Evolutionary conservation across 2,113 vertebrate genomes (phyloP).

Genomic region (Myotis lucifugus): DNA sequence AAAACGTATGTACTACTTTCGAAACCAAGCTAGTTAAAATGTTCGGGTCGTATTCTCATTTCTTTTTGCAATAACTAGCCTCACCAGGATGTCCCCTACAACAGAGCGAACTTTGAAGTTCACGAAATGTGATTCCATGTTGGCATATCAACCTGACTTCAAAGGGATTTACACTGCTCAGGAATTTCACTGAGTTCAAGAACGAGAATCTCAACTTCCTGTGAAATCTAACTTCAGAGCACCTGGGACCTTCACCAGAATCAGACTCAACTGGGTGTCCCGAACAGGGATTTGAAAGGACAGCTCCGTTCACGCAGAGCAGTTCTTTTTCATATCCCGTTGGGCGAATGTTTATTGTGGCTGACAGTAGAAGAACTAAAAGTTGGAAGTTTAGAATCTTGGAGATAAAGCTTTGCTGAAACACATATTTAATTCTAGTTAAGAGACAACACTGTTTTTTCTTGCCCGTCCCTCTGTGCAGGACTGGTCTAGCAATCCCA

Average conservation of each 20-base stretch:
- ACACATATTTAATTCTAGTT: background rate
- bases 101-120: slow-evolving; percentile 75
- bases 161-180: slow-evolving; percentile 67
- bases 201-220: slow-evolving; percentile 64
- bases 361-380: background rate
- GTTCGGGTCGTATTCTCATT: slow-evolving; percentile 55
- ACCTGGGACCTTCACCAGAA: slow-evolving; percentile 35
- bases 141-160: slow-evolving; percentile 74
- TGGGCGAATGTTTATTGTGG: slow-evolving; percentile 17
- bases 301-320: background rate
- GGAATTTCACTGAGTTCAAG: slow-evolving; percentile 75
- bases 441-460: background rate
- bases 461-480: background rate
- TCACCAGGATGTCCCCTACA: slow-evolving; percentile 68
- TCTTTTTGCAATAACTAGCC: slow-evolving; percentile 62
- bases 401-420: background rate
- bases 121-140: slow-evolving; percentile 75
- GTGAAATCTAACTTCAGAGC: slow-evolving; percentile 70
- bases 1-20: slow-evolving; percentile 28
- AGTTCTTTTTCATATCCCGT: slow-evolving; percentile 24
- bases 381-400: background rate
- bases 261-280: background rate
- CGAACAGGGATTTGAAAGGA: slow-evolving; percentile 33
- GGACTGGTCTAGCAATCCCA: background rate
- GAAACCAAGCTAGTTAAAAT: slow-evolving; percentile 68